Conservation (phyloP, 2,888 invertebrate species). For the Sthenelais limicola region DNA sequence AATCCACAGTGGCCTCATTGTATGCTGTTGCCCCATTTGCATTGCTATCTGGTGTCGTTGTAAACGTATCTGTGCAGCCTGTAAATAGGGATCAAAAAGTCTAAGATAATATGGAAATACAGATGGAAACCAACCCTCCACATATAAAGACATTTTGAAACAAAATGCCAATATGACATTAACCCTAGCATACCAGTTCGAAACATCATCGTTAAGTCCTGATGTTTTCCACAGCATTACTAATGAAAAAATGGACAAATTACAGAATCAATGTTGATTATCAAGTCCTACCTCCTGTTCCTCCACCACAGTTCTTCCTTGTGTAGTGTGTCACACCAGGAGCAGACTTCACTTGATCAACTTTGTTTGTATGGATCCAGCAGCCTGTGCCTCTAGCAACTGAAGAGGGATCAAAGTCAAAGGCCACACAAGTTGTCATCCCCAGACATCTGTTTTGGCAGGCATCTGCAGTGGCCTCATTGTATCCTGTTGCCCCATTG, state of each 20-base stretch:
- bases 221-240: too few relatives aligned
- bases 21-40: not conserved
- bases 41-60: not conserved
- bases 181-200: too few relatives aligned
- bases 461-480: not conserved
- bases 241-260: too few relatives aligned
- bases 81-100: too few relatives aligned
- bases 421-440: not conserved
- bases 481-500: not conserved
- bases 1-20: not conserved
- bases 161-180: too few relatives aligned
- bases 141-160: too few relatives aligned
- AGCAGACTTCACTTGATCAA: not conserved
- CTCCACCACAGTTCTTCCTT: not conserved
- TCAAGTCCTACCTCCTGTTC: too few relatives aligned
- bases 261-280: too few relatives aligned
- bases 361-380: constrained; percentile 10
- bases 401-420: constrained; percentile 13
- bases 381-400: not conserved
- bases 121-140: too few relatives aligned
- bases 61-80: too few relatives aligned
- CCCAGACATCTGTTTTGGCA: not conserved
- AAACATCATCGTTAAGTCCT: too few relatives aligned
- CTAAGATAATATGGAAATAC: too few relatives aligned
- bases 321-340: not conserved